phyloP scores from a whole-genome alignment of 2,797 vertebrate genomes.

The Spheniscus humboldti region DNA sequence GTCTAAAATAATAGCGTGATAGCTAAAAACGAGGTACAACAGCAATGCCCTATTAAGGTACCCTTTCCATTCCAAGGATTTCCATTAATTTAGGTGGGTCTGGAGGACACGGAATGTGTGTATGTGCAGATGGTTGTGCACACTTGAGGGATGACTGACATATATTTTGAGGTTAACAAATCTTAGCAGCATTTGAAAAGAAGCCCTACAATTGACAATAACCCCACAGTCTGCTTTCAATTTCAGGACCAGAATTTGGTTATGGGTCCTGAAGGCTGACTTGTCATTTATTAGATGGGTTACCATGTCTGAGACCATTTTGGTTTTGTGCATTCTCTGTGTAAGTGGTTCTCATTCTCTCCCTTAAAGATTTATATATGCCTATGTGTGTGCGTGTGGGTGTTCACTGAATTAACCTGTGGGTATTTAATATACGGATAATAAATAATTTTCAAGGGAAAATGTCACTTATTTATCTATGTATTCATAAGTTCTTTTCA shows the following conservation, averaged over 20 bases:
- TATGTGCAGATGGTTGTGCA: background rate
- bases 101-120: background rate
- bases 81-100: background rate
- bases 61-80: background rate
- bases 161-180: background rate
- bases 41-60: background rate
- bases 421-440: background rate
- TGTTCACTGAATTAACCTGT: background rate
- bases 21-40: background rate
- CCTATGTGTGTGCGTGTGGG: fast-evolving
- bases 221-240: background rate
- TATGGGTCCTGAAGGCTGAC: background rate
- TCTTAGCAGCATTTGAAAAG: background rate
- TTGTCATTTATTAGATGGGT: background rate
- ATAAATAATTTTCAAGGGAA: background rate
- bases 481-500: background rate
- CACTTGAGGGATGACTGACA: background rate
- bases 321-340: background rate
- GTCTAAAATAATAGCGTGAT: background rate
- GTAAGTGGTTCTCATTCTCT: background rate
- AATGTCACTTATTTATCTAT: background rate
- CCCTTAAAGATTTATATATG: background rate
- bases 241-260: background rate
- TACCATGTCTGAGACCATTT: background rate
- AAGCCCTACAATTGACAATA: background rate